A percentile compares a stretch with the other conserved stretches of the same genome.
Conservation (phyloP, 2,888 invertebrate genomes). For the Oithona nana region DNA sequence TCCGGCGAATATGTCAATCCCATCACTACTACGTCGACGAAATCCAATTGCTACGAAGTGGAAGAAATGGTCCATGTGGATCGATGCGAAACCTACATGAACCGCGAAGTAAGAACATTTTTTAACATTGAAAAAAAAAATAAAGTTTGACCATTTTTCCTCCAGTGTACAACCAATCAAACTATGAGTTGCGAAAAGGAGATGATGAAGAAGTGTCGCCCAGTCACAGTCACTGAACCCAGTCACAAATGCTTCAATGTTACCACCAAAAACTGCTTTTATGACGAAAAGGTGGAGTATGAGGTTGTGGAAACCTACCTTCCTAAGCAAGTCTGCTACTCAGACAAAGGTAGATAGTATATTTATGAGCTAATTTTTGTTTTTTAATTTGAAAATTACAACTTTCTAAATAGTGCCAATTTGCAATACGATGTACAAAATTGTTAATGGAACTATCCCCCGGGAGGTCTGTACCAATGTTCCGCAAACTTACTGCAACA, state of each 20-base stretch:
- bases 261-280: conserved; percentile 1
- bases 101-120: too few species aligned
- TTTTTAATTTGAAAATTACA: too few species aligned
- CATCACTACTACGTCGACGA: too few species aligned
- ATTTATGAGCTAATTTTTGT: too few species aligned
- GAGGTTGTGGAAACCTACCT: conserved; percentile 1
- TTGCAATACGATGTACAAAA: conserved; percentile 13
- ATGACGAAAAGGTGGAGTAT: conserved; percentile 6
- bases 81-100: conserved; percentile 15
- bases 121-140: too few species aligned
- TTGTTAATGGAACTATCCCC: too few species aligned
- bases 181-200: conserved; percentile 12
- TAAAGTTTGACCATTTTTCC: too few species aligned
- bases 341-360: neutral
- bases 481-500: neutral
- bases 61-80: conserved; percentile 3
- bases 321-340: conserved; percentile 4
- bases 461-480: conserved; percentile 1
- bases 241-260: conserved; percentile 10
- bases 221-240: neutral
- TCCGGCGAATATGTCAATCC: too few species aligned
- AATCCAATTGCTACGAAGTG: neutral
- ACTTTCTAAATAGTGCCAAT: too few species aligned
- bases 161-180: neutral
- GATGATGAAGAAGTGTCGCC: conserved; percentile 4